phyloP scores from a whole-genome alignment of 1,140 invertebrate species.

The Stenopsyche tienmushanensis region DNA sequence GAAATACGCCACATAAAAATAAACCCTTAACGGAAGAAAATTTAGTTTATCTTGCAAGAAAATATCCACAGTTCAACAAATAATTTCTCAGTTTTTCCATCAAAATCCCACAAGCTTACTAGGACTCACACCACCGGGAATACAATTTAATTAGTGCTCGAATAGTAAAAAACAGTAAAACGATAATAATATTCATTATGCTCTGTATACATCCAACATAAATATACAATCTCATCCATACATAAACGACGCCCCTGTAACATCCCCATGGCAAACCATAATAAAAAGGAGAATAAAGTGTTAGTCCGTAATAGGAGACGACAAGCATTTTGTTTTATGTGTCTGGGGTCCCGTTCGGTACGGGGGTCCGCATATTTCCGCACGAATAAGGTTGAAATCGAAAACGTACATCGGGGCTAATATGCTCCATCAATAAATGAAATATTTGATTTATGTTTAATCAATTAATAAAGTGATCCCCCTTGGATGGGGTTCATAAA shows the following conservation, averaged over 20 bases:
- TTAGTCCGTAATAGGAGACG: conserved; percentile 40
- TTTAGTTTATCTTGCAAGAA: too few relatives aligned
- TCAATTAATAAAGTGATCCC: conserved; percentile 21
- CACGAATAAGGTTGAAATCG: conserved; percentile 10
- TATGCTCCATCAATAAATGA: background rate
- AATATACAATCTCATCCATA: conserved; percentile 1
- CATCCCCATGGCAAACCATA: conserved; percentile 29
- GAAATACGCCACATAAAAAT: too few relatives aligned
- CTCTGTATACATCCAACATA: background rate
- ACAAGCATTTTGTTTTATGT: conserved; percentile 42
- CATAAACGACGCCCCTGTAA: conserved; percentile 10
- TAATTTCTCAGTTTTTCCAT: too few relatives aligned
- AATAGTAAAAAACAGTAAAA: too few relatives aligned
- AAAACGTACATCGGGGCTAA: too few relatives aligned
- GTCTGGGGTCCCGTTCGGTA: conserved; percentile 27
- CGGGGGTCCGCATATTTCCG: background rate
- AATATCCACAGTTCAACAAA: too few relatives aligned
- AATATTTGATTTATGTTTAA: conserved; percentile 22
- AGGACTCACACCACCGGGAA: too few relatives aligned
- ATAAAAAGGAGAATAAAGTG: conserved; percentile 42
- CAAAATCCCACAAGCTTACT: too few relatives aligned
- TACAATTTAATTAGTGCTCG: too few relatives aligned
- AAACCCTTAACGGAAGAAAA: too few relatives aligned
- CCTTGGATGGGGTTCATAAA: background rate
- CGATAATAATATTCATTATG: too few relatives aligned